These are phyloP conservation scores for Adineta ricciae DNA, from an alignment of 2,888 invertebrate genomes.

Conservation along the genomic window DNA sequence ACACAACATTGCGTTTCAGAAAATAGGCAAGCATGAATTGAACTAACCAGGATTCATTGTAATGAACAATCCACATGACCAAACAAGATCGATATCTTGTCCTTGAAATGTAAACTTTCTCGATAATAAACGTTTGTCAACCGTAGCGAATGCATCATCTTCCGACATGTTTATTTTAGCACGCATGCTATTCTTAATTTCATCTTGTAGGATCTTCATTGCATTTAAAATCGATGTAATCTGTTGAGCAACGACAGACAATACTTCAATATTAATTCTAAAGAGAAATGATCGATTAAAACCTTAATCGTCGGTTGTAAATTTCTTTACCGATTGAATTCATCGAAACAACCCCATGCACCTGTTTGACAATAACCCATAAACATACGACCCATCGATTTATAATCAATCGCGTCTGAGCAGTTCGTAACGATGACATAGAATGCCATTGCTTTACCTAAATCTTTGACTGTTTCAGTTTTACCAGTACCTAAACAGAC, in stretches of 20 bases:
- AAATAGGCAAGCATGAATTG: neutral
- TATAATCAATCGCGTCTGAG: slow-evolving; percentile 99
- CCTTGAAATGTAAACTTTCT: slow-evolving; percentile 66
- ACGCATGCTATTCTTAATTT: slow-evolving; percentile 47
- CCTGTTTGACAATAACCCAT: slow-evolving; percentile 91
- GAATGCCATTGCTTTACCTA: slow-evolving; percentile 91
- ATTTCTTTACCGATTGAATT: slow-evolving; percentile 71
- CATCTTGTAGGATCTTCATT: slow-evolving; percentile 53
- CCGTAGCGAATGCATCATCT: slow-evolving; percentile 19
- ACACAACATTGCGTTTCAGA: no score
- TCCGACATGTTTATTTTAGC: neutral
- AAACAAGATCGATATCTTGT: slow-evolving; percentile 61
- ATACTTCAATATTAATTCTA: slow-evolving; percentile 72
- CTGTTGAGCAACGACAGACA: slow-evolving; percentile 97
- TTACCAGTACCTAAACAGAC: slow-evolving; percentile 79
- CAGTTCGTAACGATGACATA: slow-evolving; percentile 99
- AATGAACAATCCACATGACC: slow-evolving; percentile 81
- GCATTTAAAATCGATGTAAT: slow-evolving; percentile 93
- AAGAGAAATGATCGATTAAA: neutral
- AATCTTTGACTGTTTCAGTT: slow-evolving; percentile 96
- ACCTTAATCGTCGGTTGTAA: no score
- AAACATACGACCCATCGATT: slow-evolving; percentile 98
- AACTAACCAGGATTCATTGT: slow-evolving; percentile 90
- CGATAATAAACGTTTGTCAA: slow-evolving; percentile 48
- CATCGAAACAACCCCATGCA: slow-evolving; percentile 99